These are phyloP conservation scores for Trilocha varians DNA, from an alignment of 2,888 invertebrate genomes.

Conservation along the genomic window DNA sequence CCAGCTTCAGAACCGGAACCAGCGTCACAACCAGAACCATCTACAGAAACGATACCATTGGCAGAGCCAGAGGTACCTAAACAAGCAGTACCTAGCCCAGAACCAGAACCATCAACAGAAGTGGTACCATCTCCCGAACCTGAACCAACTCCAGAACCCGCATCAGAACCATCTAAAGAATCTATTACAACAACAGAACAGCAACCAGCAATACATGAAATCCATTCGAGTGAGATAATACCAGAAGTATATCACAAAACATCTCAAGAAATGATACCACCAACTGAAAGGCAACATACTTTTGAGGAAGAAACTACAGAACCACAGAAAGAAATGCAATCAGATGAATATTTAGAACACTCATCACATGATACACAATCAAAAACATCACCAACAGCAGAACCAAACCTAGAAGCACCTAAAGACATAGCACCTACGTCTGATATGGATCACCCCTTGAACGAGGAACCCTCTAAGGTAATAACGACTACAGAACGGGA, in stretches of 20 bases:
- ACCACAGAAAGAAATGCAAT: too few species aligned
- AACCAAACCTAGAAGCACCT: constrained; percentile 4
- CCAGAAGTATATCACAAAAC: constrained; percentile 8
- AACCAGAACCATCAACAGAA: constrained; percentile 20
- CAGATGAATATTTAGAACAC: too few species aligned
- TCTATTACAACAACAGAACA: constrained; percentile 36
- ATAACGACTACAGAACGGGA: background rate
- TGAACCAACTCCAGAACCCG: constrained; percentile 32
- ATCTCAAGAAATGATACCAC: constrained; percentile 13
- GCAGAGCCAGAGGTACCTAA: constrained; percentile 23
- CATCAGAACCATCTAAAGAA: constrained; percentile 29
- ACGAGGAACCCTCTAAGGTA: background rate
- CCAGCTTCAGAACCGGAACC: constrained; percentile 19
- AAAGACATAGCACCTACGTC: background rate
- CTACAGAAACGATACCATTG: constrained; percentile 20
- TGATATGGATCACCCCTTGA: too few species aligned
- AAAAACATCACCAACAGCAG: constrained; percentile 3
- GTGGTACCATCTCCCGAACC: constrained; percentile 15
- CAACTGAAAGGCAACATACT: constrained; percentile 10
- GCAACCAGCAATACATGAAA: constrained; percentile 9
- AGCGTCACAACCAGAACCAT: constrained; percentile 16
- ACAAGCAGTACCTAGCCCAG: constrained; percentile 18
- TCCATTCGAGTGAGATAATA: constrained; percentile 11
- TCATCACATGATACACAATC: constrained; percentile 5
- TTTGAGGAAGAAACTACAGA: constrained; percentile 5